Evolutionary conservation across 2,797 vertebrate species (phyloP).

Genomic region (Lacerta agilis): DNA sequence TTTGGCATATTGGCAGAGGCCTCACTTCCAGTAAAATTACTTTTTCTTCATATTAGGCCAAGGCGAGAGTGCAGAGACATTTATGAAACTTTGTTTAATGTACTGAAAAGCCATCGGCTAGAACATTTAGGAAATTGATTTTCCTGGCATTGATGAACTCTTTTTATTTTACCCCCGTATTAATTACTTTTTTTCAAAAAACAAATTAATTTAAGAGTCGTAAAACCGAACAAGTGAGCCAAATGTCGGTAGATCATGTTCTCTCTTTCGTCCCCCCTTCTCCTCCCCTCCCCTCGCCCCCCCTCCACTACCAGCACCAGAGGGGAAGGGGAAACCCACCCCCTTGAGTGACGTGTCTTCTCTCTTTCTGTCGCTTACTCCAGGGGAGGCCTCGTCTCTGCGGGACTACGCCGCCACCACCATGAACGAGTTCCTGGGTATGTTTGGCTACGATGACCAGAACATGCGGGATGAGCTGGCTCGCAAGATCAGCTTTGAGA

Average conservation of each 20-base stretch:
- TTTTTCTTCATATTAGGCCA: constrained; percentile 82
- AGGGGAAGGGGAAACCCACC: constrained; percentile 26
- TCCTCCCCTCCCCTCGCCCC: constrained; percentile 16
- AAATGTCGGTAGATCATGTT: constrained; percentile 82
- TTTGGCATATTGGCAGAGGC: constrained; percentile 60
- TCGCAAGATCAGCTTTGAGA: constrained; percentile 97
- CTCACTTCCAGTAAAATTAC: constrained; percentile 82
- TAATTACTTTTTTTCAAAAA: constrained; percentile 83
- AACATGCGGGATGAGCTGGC: constrained; percentile 95
- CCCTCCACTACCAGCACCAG: constrained; percentile 69
- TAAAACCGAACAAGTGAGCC: constrained; percentile 87
- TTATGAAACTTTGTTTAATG: constrained; percentile 91
- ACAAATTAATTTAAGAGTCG: constrained; percentile 88
- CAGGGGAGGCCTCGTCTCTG: constrained; percentile 92
- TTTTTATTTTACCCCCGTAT: constrained; percentile 87
- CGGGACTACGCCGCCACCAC: constrained; percentile 97
- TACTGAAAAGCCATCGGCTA: constrained; percentile 89
- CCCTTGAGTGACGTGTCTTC: constrained; percentile 37
- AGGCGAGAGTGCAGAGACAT: constrained; percentile 82
- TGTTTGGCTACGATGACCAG: constrained; percentile 98
- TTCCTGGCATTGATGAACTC: constrained; percentile 90
- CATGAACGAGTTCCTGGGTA: constrained; percentile 97
- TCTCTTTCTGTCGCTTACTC: constrained; percentile 17
- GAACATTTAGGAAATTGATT: constrained; percentile 91
- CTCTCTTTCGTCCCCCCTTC: constrained; percentile 52